Base-by-base conservation (phyloP, 1,140 invertebrate species). In the Pseudomyrmex concolor region DNA sequence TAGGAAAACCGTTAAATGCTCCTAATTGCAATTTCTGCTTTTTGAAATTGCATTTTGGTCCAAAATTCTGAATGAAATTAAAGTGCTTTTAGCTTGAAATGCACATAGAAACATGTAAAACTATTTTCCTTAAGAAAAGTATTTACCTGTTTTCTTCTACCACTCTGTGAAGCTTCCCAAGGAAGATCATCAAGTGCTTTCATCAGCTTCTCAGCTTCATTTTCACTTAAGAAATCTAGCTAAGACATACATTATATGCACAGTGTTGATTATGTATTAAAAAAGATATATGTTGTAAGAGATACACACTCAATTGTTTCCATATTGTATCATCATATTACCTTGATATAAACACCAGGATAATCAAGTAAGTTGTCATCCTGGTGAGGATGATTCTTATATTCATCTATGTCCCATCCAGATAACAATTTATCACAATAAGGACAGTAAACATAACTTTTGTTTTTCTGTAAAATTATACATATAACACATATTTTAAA, bases 41-140 rank as follows among this genome's bases (percentile, higher is more conserved):
- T 91, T 99, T 99, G 91, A 99, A 99, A 94, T 99, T 99, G 25
- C 98, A 98, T 95, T 99, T 99, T 2, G 99, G 99, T 13, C 99
- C 99, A 95, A 97, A 99, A 94, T 99, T 99, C 96, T 97, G 91
- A 66, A 85, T 97, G 91, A 66, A 86, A 86, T 82, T 64, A 55
- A 19, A 51, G 12, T 1, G 5, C 78, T 25, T 17, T 3, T 68
- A 17, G n/a, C 3, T 70, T 59, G 54, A 43, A 62, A 51, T 62
- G 34, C 34, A 51, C 2, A 7, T 34, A 8, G 48, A 66, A 13
- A 54, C n/a, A 45, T n/a, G 17, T 63, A 55, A 2, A 10, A 19
- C 17, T 4, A 25, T 60, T 60, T 50, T 74, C 17, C 10, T 59
- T 17, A 34, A 5, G 4, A 13, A 34, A 66, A 13, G 82, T 48